Evolutionary conservation across 2,888 invertebrate species (phyloP), one percentile per base, ranked within the genome.

Genomic region (Coenonympha glycerion): DNA sequence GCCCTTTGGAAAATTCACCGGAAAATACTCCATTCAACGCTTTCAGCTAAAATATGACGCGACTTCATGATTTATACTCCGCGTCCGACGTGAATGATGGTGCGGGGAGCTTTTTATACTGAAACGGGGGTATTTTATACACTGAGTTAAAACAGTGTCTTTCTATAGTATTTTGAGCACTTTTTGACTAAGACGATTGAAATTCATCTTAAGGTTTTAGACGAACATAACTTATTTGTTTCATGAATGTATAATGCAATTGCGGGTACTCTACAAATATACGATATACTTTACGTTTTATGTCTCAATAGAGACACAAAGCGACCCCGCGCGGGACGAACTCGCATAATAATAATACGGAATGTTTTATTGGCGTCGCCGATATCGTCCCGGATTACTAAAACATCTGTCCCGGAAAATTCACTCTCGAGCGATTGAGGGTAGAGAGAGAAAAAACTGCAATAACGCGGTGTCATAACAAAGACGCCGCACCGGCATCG

Each of bases 381-480:
- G 61, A 61, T 57, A 56, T 62, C 60, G 59, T 57, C 57, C 65
- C 63, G 76, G 76, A 79, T 79, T 77, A 76, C 84, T 79, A 78
- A 79, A 84, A 84, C 86, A 86, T 86, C 86, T 86, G 86, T 84
- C 80, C 76, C 83, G 83, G 86, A 84, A 85, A 85, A 85, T 86
- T 84, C 82, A 79, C 85, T 83, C 81, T 82, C 74, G 69, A 75
- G 66, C 76, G 67, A 73, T 76, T 67, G 78, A 79, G 82, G 83
- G 84, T 75, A 82, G 83, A 80, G 79, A 76, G 73, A 78, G 77
- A 83, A 85, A 84, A 84, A 84, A 83, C 77, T 85, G 86, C 87
- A 86, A 84, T 85, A 86, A 81, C 80, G 79, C 73, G 79, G 79
- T 83, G 84, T 85, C 85, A 86, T 86, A 86, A 86, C 86, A 86